Conservation (phyloP, 2,797 vertebrate genomes). For the Poecilia gillii region DNA sequence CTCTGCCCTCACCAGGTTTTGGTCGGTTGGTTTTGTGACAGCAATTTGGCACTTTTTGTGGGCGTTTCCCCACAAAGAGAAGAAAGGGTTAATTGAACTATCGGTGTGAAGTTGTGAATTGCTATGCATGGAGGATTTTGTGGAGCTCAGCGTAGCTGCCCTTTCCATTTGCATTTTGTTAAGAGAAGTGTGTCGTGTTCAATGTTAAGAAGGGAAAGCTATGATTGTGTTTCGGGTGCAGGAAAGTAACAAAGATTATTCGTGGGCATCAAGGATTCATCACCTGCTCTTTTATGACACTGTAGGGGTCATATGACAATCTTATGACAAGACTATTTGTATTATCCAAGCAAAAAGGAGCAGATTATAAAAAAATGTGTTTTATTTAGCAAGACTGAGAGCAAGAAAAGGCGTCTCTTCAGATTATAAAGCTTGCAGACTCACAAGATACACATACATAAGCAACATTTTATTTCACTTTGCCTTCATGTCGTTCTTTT, state of each 20-base stretch:
- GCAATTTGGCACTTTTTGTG: no score
- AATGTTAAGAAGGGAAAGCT: background rate
- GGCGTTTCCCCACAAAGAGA: no score
- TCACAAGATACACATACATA: background rate
- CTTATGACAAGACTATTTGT: background rate
- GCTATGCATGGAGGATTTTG: no score
- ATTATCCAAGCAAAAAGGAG: background rate
- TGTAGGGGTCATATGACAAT: background rate
- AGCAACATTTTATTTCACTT: background rate
- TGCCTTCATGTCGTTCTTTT: background rate
- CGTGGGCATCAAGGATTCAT: background rate
- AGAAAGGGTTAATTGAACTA: no score
- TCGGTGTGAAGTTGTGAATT: no score
- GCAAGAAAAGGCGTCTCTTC: background rate
- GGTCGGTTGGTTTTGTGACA: no score
- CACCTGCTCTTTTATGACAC: background rate
- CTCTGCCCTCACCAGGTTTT: no score
- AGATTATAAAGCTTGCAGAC: background rate
- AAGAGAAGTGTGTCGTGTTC: background rate
- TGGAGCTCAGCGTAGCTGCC: background rate
- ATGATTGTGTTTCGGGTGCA: background rate
- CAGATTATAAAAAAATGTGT: background rate
- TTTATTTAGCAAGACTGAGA: background rate
- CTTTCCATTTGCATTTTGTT: background rate
- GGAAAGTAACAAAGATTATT: background rate